Percentiles rank a stretch among this genome's conserved stretches.
Conservation (phyloP, 2,113 vertebrate species). For the Oenanthe oenanthe region DNA sequence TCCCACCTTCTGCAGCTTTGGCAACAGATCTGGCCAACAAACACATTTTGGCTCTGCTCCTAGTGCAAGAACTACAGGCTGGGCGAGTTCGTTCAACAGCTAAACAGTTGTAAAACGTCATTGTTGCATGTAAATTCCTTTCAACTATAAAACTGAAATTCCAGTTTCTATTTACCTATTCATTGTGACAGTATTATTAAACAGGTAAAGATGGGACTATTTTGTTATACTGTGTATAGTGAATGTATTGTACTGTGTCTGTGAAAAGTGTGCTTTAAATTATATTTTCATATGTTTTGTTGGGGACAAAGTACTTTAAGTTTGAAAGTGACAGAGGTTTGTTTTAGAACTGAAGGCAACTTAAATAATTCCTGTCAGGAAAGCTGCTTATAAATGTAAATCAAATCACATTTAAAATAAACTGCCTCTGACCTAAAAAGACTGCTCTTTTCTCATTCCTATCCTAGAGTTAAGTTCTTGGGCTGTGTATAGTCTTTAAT, state of each 20-base stretch:
- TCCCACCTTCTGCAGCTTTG: constrained; percentile 59
- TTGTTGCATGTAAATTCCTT: constrained; percentile 86
- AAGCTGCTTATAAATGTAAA: constrained; percentile 96
- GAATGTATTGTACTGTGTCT: constrained; percentile 96
- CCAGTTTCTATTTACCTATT: constrained; percentile 81
- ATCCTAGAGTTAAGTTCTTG: background rate
- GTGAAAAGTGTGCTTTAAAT: constrained; percentile 98
- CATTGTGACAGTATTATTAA: constrained; percentile 92
- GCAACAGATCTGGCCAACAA: constrained; percentile 54
- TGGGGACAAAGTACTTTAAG: constrained; percentile 84
- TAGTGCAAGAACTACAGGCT: constrained; percentile 70
- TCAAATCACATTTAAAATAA: constrained; percentile 91
- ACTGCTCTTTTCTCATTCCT: background rate
- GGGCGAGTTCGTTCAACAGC: constrained; percentile 75
- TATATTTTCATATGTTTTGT: constrained; percentile 98
- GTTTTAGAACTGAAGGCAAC: constrained; percentile 86
- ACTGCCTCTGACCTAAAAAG: constrained; percentile 79
- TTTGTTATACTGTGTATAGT: constrained; percentile 96
- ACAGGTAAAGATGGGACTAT: constrained; percentile 89
- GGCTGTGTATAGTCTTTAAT: background rate
- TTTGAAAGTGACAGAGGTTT: constrained; percentile 86
- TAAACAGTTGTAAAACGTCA: constrained; percentile 80
- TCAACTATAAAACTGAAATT: constrained; percentile 75
- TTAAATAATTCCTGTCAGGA: constrained; percentile 86
- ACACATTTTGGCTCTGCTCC: constrained; percentile 70